These are phyloP conservation scores for Aricia agestis DNA, from an alignment of 1,140 invertebrate species.

Conservation along the genomic window DNA sequence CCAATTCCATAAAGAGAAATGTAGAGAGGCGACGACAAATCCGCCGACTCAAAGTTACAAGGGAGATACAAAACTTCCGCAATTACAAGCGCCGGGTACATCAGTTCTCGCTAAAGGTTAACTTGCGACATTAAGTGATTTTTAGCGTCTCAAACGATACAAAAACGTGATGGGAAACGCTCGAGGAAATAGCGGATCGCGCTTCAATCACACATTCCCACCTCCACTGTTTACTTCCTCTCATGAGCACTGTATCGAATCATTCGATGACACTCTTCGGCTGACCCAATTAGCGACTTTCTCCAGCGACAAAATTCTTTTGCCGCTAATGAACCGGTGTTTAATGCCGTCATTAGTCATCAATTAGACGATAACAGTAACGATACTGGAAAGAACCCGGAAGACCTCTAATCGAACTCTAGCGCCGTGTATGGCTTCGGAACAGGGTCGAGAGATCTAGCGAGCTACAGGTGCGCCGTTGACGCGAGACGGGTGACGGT, in stretches of 20 bases:
- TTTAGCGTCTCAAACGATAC: constrained; percentile 44
- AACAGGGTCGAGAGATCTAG: constrained; percentile 30
- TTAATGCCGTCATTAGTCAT: constrained; percentile 6
- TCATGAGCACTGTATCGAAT: background rate
- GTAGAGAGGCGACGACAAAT: constrained; percentile 39
- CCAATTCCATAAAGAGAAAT: constrained; percentile 30
- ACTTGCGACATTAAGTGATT: constrained; percentile 54
- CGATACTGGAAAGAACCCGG: constrained; percentile 7
- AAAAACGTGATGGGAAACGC: constrained; percentile 41
- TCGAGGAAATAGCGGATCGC: constrained; percentile 40
- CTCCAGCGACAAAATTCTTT: constrained; percentile 7
- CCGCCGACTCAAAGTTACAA: constrained; percentile 29
- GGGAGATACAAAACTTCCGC: constrained; percentile 45
- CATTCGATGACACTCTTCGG: background rate
- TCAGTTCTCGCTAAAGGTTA: constrained; percentile 57
- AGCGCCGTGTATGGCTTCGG: constrained; percentile 9
- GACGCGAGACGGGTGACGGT: constrained; percentile 39
- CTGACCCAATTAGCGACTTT: constrained; percentile 1
- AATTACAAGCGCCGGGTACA: constrained; percentile 50
- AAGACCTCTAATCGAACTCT: background rate
- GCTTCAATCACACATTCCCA: constrained; percentile 21
- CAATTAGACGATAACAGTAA: constrained; percentile 21
- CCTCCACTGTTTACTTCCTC: constrained; percentile 4
- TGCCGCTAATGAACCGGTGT: background rate
- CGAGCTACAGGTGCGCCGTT: constrained; percentile 28